Evolutionary conservation across 2,797 vertebrate species (phyloP).

Genomic region (Lutjanus campechanus): DNA sequence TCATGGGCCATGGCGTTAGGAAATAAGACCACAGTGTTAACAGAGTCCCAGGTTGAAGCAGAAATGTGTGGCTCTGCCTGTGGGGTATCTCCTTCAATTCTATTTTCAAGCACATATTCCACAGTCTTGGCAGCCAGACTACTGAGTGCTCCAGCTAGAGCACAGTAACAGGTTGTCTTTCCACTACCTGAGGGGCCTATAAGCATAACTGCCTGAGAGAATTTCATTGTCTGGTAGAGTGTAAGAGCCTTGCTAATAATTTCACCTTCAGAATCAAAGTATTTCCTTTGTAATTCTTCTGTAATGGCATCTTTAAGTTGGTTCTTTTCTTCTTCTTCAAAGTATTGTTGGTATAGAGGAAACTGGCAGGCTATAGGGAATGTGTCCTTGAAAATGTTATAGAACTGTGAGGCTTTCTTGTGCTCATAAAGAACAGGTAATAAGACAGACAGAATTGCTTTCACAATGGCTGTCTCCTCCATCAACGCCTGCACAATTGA

Average conservation of each 20-base stretch:
- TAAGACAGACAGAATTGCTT: constrained; percentile 80
- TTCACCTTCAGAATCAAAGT: constrained; percentile 71
- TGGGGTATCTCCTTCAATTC: constrained; percentile 6
- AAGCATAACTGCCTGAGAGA: constrained; percentile 82
- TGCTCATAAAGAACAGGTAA: constrained; percentile 64
- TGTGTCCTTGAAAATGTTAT: constrained; percentile 79
- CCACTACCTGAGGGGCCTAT: constrained; percentile 90
- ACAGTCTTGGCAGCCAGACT: constrained; percentile 68
- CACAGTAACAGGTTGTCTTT: constrained; percentile 87
- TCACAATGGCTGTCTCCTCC: constrained; percentile 87
- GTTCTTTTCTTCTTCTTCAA: constrained; percentile 59
- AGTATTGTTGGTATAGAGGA: constrained; percentile 56
- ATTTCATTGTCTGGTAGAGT: constrained; percentile 84
- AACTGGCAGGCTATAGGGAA: constrained; percentile 80
- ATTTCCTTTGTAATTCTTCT: constrained; percentile 78
- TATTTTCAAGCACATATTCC: constrained; percentile 29
- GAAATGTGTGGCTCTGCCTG: constrained; percentile 25
- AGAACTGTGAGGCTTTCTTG: constrained; percentile 73
- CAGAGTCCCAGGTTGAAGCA: constrained; percentile 60
- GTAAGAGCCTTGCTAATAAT: constrained; percentile 74
- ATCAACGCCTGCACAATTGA: constrained; percentile 56
- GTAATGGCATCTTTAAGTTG: constrained; percentile 71
- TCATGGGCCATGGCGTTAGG: constrained; percentile 86
- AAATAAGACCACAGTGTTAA: constrained; percentile 85
- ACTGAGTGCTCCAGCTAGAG: constrained; percentile 85